Conservation (phyloP, 2,888 invertebrate genomes). For the Agrotis exclamationis region DNA sequence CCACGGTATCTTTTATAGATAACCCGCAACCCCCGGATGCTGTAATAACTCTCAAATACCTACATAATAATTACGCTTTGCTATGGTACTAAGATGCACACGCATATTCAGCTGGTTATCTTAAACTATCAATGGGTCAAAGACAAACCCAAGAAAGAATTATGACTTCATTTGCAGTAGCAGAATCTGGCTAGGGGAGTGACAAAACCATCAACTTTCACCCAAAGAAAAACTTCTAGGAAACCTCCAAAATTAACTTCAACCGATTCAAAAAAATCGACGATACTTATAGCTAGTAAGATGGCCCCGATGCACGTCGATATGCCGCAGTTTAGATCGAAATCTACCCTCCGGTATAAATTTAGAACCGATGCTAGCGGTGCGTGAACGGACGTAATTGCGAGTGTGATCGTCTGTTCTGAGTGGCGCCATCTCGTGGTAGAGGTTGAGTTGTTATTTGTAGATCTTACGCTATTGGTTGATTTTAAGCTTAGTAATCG, state of each 20-base stretch:
- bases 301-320: slow-evolving; percentile 70
- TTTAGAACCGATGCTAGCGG: slow-evolving; percentile 73
- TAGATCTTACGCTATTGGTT: slow-evolving; percentile 19
- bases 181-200: not conserved
- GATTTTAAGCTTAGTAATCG: too few relatives aligned
- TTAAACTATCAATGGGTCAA: too few relatives aligned
- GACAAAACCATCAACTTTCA: slow-evolving; percentile 7
- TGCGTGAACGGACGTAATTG: slow-evolving; percentile 79
- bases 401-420: slow-evolving; percentile 50
- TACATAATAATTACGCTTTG: too few relatives aligned
- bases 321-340: slow-evolving; percentile 80
- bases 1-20: too few relatives aligned
- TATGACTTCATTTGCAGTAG: not conserved
- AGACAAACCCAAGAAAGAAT: too few relatives aligned
- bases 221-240: slow-evolving; percentile 2
- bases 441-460: slow-evolving; percentile 28
- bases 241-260: slow-evolving; percentile 37
- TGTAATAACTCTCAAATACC: too few relatives aligned
- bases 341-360: slow-evolving; percentile 83
- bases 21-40: too few relatives aligned
- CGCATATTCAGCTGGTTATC: too few relatives aligned
- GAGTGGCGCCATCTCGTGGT: slow-evolving; percentile 71
- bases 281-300: slow-evolving; percentile 60
- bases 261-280: slow-evolving; percentile 44
- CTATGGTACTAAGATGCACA: too few relatives aligned